These are phyloP conservation scores for Drosophila parabipectinata DNA, from an alignment of 1,140 invertebrate species.

Conservation along the genomic window DNA sequence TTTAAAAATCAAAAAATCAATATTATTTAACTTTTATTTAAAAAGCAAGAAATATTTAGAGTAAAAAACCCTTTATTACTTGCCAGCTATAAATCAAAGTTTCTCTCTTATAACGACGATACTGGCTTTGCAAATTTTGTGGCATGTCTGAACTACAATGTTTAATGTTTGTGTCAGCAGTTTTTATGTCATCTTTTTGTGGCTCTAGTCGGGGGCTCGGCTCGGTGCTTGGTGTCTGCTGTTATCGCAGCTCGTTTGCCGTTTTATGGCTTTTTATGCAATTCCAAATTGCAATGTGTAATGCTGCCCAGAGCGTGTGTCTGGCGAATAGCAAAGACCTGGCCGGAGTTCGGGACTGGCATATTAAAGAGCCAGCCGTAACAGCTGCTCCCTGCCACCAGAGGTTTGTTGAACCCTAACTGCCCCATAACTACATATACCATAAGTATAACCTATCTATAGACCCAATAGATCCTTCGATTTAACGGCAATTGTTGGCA, in stretches of 20 bases:
- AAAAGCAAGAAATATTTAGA: too few relatives aligned
- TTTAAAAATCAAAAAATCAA: not conserved
- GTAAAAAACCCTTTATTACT: not conserved
- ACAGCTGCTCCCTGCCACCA: not conserved
- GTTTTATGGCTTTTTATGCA: constrained; percentile 53
- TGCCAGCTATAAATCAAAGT: not conserved
- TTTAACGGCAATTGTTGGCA: constrained; percentile 17
- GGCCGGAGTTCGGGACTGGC: constrained; percentile 20
- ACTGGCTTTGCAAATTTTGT: constrained; percentile 18
- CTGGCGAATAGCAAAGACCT: constrained; percentile 40
- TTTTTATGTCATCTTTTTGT: constrained; percentile 45
- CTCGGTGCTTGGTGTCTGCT: constrained; percentile 3
- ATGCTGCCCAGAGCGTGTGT: constrained; percentile 16
- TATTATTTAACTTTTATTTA: too few relatives aligned
- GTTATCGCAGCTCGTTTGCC: constrained; percentile 40
- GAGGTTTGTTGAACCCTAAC: constrained; percentile 55
- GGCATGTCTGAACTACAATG: constrained; percentile 34
- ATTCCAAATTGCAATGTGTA: constrained; percentile 41
- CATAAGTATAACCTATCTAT: not conserved
- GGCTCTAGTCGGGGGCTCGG: constrained; percentile 1
- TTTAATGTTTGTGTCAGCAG: constrained; percentile 46
- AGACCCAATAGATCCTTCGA: not conserved
- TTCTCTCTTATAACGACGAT: not conserved
- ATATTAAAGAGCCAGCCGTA: constrained; percentile 41
- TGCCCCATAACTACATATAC: not conserved